Conservation (phyloP, 2,797 vertebrate species). For the Lepilemur septentrionalis region DNA sequence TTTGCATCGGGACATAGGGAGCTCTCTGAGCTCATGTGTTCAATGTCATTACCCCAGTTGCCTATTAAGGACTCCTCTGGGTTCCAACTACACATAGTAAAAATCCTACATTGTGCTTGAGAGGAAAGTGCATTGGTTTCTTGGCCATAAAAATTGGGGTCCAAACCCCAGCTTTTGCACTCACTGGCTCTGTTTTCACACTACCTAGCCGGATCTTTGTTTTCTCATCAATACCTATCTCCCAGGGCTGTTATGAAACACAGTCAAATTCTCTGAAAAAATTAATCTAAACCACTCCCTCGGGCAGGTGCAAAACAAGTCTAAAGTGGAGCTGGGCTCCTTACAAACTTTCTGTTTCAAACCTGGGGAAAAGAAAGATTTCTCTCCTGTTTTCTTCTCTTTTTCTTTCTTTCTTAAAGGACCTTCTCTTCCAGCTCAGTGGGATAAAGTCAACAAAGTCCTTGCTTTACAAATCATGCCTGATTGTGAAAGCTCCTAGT, state of each 20-base stretch:
- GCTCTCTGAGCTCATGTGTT: not conserved
- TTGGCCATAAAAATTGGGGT: not conserved
- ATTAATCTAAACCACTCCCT: not conserved
- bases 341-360: conserved; percentile 17
- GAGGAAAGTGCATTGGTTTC: not conserved
- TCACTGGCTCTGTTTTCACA: not conserved
- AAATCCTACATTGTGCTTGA: not conserved
- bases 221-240: not conserved
- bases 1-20: not conserved
- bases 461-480: conserved; percentile 11
- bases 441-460: not conserved
- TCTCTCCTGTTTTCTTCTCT: not conserved
- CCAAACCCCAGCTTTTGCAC: not conserved
- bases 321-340: not conserved
- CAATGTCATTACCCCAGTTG: not conserved
- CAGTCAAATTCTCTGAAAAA: conserved; percentile 11
- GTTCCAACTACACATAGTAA: not conserved
- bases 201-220: not conserved
- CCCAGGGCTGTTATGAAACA: not conserved
- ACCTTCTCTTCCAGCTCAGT: not conserved
- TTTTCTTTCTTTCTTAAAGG: not conserved
- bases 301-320: not conserved
- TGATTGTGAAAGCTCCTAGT: not conserved
- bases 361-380: not conserved
- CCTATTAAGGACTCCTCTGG: not conserved